Percentiles rank a stretch among this genome's conserved stretches.
Evolutionary conservation across 2,888 invertebrate species (phyloP).

Genomic region (Cistogaster globosa): DNA sequence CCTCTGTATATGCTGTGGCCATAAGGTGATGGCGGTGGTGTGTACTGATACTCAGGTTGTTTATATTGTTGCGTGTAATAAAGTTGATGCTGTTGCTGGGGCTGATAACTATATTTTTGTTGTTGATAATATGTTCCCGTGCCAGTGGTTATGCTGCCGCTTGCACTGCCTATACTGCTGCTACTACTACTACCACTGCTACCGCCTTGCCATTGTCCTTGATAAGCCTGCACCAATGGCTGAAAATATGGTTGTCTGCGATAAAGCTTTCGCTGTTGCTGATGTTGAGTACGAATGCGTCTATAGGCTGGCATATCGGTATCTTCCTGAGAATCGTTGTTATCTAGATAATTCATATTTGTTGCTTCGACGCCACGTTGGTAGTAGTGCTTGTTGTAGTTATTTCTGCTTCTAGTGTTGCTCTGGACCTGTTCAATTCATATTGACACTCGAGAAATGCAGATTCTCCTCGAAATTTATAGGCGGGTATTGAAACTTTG

Average conservation of each 20-base stretch:
- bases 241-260: conserved; percentile 68
- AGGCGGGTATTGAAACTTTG: conserved; percentile 86
- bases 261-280: conserved; percentile 67
- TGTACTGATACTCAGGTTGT: conserved; percentile 71
- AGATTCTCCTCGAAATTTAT: conserved; percentile 86
- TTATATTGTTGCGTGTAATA: conserved; percentile 73
- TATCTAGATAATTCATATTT: conserved; percentile 58
- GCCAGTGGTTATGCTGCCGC: conserved; percentile 60
- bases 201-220: conserved; percentile 65
- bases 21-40: conserved; percentile 76
- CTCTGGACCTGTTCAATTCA: conserved; percentile 83
- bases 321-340: conserved; percentile 44
- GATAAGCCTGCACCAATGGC: conserved; percentile 64
- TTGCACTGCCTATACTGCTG: conserved; percentile 54
- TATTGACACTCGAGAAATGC: conserved; percentile 87
- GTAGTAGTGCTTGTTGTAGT: conserved; percentile 61
- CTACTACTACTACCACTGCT: conserved; percentile 63
- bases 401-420: conserved; percentile 58
- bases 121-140: conserved; percentile 67
- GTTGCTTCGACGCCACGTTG: conserved; percentile 36
- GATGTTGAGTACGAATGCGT: conserved; percentile 72
- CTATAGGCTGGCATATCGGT: conserved; percentile 64
- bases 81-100: conserved; percentile 71
- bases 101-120: conserved; percentile 69
- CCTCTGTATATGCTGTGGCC: conserved; percentile 79